A percentile compares a stretch with the other conserved stretches of the same genome.
Conservation (phyloP, 2,113 vertebrate species). For the Daphoenositta chrysoptera region DNA sequence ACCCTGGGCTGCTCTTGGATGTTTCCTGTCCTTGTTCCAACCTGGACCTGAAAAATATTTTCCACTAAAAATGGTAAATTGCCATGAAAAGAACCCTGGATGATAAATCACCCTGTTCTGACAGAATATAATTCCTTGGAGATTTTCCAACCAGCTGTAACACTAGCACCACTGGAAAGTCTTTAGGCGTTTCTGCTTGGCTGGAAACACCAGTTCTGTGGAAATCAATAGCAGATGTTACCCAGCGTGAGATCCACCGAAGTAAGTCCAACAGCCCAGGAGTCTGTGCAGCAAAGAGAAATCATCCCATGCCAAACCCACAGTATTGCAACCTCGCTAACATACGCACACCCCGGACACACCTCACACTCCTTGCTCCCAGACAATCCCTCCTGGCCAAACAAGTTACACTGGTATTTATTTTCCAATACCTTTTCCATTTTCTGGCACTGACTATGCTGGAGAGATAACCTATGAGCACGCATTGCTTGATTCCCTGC, state of each 20-base stretch:
- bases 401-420: background rate
- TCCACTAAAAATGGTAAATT: background rate
- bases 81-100: background rate
- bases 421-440: background rate
- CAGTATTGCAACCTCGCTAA: accelerated
- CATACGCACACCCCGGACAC: background rate
- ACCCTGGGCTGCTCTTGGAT: background rate
- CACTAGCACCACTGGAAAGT: background rate
- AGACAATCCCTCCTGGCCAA: background rate
- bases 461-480: background rate
- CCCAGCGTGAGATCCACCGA: background rate
- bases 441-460: background rate
- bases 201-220: background rate
- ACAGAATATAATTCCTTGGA: background rate
- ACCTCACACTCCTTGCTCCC: background rate
- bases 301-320: background rate
- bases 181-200: background rate
- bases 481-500: background rate
- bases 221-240: conserved; percentile 38
- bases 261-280: background rate
- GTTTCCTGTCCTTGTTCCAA: background rate
- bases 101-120: background rate
- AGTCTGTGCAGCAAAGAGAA: background rate
- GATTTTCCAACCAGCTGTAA: conserved; percentile 1
- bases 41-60: background rate